Evolutionary conservation across 2,113 vertebrate genomes (phyloP).

Genomic region (Microcebus griseorufus): DNA sequence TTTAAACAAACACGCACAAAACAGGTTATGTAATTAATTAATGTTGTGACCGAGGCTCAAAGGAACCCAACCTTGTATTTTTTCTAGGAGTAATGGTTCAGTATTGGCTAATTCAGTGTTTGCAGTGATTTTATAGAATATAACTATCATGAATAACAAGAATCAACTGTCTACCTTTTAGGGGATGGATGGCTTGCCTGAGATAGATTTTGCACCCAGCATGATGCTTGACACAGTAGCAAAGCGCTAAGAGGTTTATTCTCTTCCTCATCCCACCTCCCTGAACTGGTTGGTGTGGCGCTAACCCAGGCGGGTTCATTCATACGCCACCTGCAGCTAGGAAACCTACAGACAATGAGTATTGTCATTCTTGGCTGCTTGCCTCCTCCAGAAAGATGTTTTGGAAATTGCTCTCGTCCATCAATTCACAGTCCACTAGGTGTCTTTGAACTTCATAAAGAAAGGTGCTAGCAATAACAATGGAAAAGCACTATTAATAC

Average conservation of each 20-base stretch:
- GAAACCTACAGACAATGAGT: neutral
- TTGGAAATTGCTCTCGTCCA: conserved; percentile 28
- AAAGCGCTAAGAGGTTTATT: neutral
- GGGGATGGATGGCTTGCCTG: neutral
- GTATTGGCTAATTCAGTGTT: neutral
- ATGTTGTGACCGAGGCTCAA: neutral
- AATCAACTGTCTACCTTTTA: neutral
- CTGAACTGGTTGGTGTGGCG: neutral
- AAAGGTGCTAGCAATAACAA: neutral
- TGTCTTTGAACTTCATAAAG: conserved; percentile 16
- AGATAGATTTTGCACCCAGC: neutral
- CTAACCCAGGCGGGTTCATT: neutral
- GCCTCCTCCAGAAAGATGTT: neutral
- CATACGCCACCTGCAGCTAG: neutral
- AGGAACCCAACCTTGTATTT: neutral
- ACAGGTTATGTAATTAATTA: neutral
- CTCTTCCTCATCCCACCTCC: neutral
- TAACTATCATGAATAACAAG: neutral
- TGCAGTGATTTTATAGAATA: neutral
- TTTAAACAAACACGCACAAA: neutral
- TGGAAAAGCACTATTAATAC: neutral
- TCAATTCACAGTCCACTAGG: neutral
- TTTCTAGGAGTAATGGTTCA: neutral
- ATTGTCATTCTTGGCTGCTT: neutral
- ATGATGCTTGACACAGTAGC: neutral